Conservation (phyloP, 2,797 vertebrate species). For the Taenioides sp. region DNA sequence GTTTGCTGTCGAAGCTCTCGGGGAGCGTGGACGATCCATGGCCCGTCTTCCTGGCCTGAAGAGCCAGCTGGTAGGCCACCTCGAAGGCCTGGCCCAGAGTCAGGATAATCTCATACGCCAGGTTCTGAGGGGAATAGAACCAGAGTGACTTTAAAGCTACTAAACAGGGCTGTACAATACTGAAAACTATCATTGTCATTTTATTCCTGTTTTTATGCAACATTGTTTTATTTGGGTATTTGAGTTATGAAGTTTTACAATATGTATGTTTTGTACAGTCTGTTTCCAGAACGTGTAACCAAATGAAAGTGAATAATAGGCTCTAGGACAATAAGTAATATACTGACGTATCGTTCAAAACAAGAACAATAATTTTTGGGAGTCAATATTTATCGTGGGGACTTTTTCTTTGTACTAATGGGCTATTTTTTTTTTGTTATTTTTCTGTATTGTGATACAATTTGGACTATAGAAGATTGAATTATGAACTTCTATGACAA, state of each 20-base stretch:
- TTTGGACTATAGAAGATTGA: no score
- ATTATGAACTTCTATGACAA: no score
- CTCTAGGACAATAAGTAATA: neutral
- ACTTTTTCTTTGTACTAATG: no score
- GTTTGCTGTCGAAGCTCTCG: constrained; percentile 98
- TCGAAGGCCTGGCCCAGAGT: constrained; percentile 98
- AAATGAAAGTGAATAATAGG: neutral
- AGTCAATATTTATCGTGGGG: no score
- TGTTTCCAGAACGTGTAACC: no score
- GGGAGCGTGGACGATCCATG: constrained; percentile 95
- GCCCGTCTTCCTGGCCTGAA: constrained; percentile 96
- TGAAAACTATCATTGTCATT: neutral
- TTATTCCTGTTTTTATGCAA: neutral
- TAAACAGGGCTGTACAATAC: neutral
- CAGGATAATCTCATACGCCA: constrained; percentile 99
- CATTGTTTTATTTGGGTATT: neutral
- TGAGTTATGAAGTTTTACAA: neutral
- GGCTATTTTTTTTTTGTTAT: no score
- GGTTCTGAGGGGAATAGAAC: constrained; percentile 78
- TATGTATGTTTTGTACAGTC: neutral
- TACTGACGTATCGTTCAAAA: no score
- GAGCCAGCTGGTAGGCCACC: constrained; percentile 96
- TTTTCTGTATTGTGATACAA: no score
- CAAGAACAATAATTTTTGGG: no score
- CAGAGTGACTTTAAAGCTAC: neutral